Percentiles rank a stretch among this genome's conserved stretches.
Conservation (phyloP, 2,888 invertebrate genomes). For the Drosophila longiperda region DNA sequence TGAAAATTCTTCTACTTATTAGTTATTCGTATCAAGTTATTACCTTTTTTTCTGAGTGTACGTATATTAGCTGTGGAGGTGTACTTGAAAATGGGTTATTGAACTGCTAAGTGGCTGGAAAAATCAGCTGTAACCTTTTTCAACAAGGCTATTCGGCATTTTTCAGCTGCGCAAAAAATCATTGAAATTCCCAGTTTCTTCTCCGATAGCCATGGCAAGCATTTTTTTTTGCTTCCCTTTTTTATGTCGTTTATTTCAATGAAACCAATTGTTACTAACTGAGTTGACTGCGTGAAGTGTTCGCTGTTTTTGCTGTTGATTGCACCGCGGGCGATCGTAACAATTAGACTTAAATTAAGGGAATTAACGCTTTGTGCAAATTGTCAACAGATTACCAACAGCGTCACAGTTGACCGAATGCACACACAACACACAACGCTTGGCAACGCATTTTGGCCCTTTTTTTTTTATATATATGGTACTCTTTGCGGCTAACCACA, state of each 20-base stretch:
- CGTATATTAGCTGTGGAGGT: neutral
- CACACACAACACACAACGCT: slow-evolving; percentile 10
- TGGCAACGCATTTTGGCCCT: slow-evolving; percentile 21
- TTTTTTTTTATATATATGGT: slow-evolving; percentile 15
- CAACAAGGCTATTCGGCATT: slow-evolving; percentile 8
- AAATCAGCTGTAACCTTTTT: neutral
- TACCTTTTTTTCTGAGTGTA: neutral
- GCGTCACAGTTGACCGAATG: slow-evolving; percentile 5
- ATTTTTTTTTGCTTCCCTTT: slow-evolving; percentile 14
- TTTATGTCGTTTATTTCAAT: slow-evolving; percentile 21
- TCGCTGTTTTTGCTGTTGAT: slow-evolving; percentile 55
- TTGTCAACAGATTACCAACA: slow-evolving; percentile 46
- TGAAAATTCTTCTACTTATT: neutral
- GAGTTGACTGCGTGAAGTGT: slow-evolving; percentile 16
- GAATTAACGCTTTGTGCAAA: slow-evolving; percentile 73
- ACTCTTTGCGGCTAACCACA: slow-evolving; percentile 45
- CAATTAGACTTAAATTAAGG: slow-evolving; percentile 79
- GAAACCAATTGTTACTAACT: slow-evolving; percentile 47
- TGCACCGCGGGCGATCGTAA: slow-evolving; percentile 76
- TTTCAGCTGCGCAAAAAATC: slow-evolving; percentile 42
- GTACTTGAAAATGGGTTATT: slow-evolving; percentile 54
- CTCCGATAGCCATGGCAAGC: slow-evolving; percentile 18
- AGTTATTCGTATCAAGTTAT: neutral
- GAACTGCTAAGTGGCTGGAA: slow-evolving; percentile 59
- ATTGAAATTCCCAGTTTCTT: slow-evolving; percentile 26